These are phyloP conservation scores for Microhierax caerulescens DNA, from an alignment of 2,797 vertebrate species.

Conservation along the genomic window DNA sequence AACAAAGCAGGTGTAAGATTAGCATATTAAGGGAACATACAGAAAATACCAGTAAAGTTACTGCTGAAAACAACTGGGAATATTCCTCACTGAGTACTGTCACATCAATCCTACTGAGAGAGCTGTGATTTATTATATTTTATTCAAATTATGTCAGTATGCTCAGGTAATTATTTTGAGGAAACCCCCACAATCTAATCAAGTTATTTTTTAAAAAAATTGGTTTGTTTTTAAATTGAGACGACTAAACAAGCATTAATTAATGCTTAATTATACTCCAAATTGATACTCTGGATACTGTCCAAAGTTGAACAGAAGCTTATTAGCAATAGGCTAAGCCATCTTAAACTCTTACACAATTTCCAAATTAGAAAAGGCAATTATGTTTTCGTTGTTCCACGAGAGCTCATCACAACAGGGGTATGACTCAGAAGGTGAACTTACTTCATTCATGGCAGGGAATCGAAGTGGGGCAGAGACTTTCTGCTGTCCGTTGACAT, in stretches of 20 bases:
- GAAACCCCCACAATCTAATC: not conserved
- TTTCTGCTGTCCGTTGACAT: slow-evolving; percentile 95
- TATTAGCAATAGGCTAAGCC: not conserved
- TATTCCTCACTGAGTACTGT: not conserved
- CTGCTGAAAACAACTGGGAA: not conserved
- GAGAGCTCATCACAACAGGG: not conserved
- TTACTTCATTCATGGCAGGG: slow-evolving; percentile 94
- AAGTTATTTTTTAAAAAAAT: not conserved
- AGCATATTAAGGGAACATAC: not conserved
- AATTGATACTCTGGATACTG: not conserved
- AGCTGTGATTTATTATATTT: not conserved
- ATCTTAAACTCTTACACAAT: not conserved
- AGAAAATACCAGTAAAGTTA: not conserved
- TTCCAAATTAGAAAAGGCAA: not conserved
- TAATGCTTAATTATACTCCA: not conserved
- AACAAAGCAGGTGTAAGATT: not conserved
- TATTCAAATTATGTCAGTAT: not conserved
- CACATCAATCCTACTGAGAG: not conserved
- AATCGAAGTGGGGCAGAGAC: slow-evolving; percentile 91
- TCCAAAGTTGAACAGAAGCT: not conserved
- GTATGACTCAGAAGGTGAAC: not conserved
- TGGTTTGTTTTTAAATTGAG: not conserved
- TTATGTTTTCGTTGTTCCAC: not conserved
- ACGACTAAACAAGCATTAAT: not conserved
- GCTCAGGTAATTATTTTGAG: not conserved